These are phyloP conservation scores for Mungos mungo DNA, from an alignment of 2,113 vertebrate species.

Conservation along the genomic window DNA sequence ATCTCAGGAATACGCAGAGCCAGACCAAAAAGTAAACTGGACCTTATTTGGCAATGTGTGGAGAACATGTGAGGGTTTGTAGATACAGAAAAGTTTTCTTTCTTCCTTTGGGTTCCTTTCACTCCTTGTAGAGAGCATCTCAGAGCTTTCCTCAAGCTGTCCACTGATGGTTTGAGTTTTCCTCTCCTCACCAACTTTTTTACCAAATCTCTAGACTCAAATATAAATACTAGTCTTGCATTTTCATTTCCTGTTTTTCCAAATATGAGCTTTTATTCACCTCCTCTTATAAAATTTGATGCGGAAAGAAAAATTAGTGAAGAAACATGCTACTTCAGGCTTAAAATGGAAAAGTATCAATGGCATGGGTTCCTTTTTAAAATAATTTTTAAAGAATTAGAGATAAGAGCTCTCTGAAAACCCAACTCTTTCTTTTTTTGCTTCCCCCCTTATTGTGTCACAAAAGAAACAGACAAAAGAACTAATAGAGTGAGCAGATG, in stretches of 20 bases:
- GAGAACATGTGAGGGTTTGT: not conserved
- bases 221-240: not conserved
- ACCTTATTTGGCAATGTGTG: not conserved
- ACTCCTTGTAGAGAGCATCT: not conserved
- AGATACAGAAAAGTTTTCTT: not conserved
- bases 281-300: not conserved
- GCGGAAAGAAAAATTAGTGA: not conserved
- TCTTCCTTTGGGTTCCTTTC: not conserved
- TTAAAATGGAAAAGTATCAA: not conserved
- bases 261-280: not conserved
- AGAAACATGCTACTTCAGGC: not conserved
- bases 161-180: not conserved
- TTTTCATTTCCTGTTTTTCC: not conserved
- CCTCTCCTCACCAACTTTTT: not conserved
- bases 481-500: not conserved
- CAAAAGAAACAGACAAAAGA: not conserved
- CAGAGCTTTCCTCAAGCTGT: not conserved
- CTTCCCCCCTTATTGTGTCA: not conserved
- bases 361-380: not conserved
- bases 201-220: not conserved
- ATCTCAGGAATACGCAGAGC: not conserved
- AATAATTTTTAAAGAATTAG: slow-evolving; percentile 3
- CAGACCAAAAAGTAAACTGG: not conserved
- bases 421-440: not conserved
- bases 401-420: not conserved